Evolutionary conservation across 2,888 invertebrate genomes (phyloP).

Genomic region (Merodon equestris): DNA sequence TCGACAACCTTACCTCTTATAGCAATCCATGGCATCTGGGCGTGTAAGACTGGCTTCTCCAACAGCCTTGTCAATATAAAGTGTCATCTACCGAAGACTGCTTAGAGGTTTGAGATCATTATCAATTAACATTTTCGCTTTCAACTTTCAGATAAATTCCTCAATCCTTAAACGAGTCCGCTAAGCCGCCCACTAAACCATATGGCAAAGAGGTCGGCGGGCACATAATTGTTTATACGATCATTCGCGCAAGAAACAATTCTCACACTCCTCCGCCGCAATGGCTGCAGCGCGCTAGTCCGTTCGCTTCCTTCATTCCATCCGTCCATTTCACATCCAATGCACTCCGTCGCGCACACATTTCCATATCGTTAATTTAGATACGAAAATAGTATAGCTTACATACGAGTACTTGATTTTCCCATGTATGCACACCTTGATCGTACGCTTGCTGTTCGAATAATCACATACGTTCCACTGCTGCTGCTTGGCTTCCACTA

Average conservation of each 20-base stretch:
- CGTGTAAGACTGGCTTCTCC: too few species aligned
- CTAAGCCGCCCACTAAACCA: too few species aligned
- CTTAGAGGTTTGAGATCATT: too few species aligned
- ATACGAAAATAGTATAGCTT: conserved; percentile 59
- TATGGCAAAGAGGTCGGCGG: too few species aligned
- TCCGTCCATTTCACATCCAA: conserved; percentile 21
- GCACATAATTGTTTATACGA: not conserved
- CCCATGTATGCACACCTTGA: conserved; percentile 57
- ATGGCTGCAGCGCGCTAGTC: not conserved
- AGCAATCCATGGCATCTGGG: too few species aligned
- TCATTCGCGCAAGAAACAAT: conserved; percentile 22
- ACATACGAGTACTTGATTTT: conserved; percentile 44
- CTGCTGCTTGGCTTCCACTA: conserved; percentile 24
- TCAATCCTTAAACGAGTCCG: too few species aligned
- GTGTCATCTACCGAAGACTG: too few species aligned
- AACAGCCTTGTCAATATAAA: too few species aligned
- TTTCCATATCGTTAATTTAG: conserved; percentile 58
- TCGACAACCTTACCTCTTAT: too few species aligned
- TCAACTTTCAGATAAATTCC: too few species aligned
- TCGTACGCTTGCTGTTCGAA: conserved; percentile 41
- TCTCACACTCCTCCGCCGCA: conserved; percentile 42
- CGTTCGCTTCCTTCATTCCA: conserved; percentile 29
- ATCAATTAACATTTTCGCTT: too few species aligned
- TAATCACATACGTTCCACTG: conserved; percentile 57
- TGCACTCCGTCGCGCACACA: conserved; percentile 43